Percentiles rank a stretch among this genome's conserved stretches.
These are phyloP conservation scores for Apaloderma vittatum DNA, from an alignment of 2,113 vertebrate species.

Conservation along the genomic window DNA sequence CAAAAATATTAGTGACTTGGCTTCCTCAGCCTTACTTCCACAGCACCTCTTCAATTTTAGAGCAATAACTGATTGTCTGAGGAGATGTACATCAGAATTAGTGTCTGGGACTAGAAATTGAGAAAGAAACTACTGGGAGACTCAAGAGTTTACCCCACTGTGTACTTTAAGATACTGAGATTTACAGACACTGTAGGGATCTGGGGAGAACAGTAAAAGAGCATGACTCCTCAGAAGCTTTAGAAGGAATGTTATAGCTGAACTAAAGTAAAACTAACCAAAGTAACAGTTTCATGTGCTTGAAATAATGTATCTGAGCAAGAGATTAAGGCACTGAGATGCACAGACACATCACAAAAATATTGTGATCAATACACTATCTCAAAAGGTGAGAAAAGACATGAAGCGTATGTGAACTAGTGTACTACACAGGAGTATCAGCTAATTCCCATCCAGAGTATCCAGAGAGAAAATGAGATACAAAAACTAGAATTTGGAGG, in stretches of 20 bases:
- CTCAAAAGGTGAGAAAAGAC: not conserved
- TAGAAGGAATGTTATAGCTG: not conserved
- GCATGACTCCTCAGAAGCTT: not conserved
- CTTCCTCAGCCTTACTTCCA: not conserved
- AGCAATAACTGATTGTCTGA: not conserved
- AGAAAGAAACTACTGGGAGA: not conserved
- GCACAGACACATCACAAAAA: not conserved
- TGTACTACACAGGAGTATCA: not conserved
- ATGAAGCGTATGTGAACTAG: not conserved
- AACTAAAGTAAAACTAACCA: not conserved
- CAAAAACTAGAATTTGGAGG: not conserved
- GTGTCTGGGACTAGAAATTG: not conserved
- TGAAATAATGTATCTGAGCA: not conserved
- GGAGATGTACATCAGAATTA: not conserved
- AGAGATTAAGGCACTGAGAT: not conserved
- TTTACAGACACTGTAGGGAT: not conserved
- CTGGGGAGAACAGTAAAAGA: not conserved
- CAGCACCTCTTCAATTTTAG: not conserved
- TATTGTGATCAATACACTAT: not conserved
- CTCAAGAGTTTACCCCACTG: not conserved
- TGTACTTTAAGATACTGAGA: not conserved
- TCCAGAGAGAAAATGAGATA: not conserved
- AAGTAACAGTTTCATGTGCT: not conserved
- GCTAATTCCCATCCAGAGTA: not conserved
- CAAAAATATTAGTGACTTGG: not conserved